Conservation (phyloP, 1,140 invertebrate genomes). For the Grapholita molesta region DNA sequence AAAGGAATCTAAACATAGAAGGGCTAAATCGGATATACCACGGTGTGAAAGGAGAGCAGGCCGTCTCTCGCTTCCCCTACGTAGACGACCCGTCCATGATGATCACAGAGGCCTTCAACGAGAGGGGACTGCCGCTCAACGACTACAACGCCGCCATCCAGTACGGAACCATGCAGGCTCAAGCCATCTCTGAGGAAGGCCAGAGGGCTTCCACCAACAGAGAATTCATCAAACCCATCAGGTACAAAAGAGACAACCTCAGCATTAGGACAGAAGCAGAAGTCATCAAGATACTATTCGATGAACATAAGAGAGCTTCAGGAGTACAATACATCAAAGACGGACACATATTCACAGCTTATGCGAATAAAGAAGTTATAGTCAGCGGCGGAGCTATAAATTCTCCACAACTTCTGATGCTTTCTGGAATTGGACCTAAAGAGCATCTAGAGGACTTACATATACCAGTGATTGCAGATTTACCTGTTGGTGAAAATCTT, state of each 20-base stretch:
- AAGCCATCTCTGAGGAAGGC: slow-evolving; percentile 42
- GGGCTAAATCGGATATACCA: slow-evolving; percentile 73
- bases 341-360: slow-evolving; percentile 61
- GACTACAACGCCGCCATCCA: slow-evolving; percentile 77
- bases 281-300: slow-evolving; percentile 84
- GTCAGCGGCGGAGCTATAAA: slow-evolving; percentile 80
- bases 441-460: slow-evolving; percentile 70
- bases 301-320: slow-evolving; percentile 82
- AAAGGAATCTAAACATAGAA: slow-evolving; percentile 47
- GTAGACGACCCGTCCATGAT: slow-evolving; percentile 74
- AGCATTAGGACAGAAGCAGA: slow-evolving; percentile 82
- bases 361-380: slow-evolving; percentile 79
- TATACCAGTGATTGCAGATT: slow-evolving; percentile 62
- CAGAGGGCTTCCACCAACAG: slow-evolving; percentile 83
- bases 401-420: slow-evolving; percentile 52
- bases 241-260: slow-evolving; percentile 80
- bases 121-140: slow-evolving; percentile 71
- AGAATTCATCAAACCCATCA: slow-evolving; percentile 74
- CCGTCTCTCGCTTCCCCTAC: slow-evolving; percentile 79
- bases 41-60: slow-evolving; percentile 76
- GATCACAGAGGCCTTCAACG: slow-evolving; percentile 77
- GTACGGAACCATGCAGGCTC: slow-evolving; percentile 77
- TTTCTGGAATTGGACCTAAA: background rate
- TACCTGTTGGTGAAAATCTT: slow-evolving; percentile 81
- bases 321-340: slow-evolving; percentile 81